Base-by-base conservation (phyloP, 53 echinoderm and acorn worm species). In the Apostichopus leukothele region DNA sequence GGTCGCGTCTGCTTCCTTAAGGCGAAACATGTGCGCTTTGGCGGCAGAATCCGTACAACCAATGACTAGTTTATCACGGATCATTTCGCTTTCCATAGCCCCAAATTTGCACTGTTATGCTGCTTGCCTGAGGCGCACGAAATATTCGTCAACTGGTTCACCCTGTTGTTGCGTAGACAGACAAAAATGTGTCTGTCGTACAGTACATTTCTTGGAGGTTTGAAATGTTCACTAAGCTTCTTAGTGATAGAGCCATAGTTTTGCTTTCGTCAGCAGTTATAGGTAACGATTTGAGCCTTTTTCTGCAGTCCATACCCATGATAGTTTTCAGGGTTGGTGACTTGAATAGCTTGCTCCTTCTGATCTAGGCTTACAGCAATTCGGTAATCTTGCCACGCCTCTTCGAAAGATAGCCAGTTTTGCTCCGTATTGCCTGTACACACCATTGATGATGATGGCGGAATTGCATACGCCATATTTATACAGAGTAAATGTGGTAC, bases 311-410 rank as follows among this genome's bases (percentile, higher is more conserved):
- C 16, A 50, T 27, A 20, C 71, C 87, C 87, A 73, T 87, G 13
- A 87, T 73, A 9, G 67, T 53, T 87, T 67, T 87, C 54, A 87
- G 87, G 26, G 73, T 25, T 57, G 14, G 85, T 66, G 25, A 84
- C 25, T 14, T 84, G 85, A 55, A 84, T 84, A 75, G 74, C 51
- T 53, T 53, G 74, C 6, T 88, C 53, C 74, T 88, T 88, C 50
- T 88, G 76, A n/a, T 88, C 60, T 55, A 88, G 63, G 77, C 88
- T 16, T 14, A 88, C 76, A 10, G 76, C 76, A n/a, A 88, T 88
- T 10, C 76, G 16, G 4, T 76, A 88, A 10, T 76, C 76, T 76
- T 2, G n/a, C 76, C 76, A 88, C 5, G 76, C 23, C 39, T 60
- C 60, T 60, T 60, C 60, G 60, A 60, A 60, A 10, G 60, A 60